Conservation (phyloP, 2,113 vertebrate genomes). For the Pelodiscus sinensis region DNA sequence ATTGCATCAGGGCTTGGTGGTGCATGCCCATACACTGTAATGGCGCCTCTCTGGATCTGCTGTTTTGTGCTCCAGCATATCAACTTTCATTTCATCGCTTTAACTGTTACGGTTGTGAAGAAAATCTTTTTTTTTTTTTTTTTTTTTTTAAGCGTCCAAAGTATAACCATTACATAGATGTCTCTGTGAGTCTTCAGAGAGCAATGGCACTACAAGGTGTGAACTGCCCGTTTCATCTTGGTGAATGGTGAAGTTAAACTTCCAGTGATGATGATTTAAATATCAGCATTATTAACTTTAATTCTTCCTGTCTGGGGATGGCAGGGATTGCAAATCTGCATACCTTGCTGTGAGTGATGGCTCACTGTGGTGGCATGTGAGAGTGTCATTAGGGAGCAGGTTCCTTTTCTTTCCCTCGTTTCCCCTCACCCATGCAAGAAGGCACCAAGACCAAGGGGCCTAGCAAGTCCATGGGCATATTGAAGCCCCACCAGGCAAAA, state of each 20-base stretch:
- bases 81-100: conserved; percentile 17
- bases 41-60: background rate
- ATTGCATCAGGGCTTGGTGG: background rate
- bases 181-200: background rate
- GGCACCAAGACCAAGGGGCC: background rate
- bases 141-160: background rate
- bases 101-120: background rate
- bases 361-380: background rate
- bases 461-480: background rate
- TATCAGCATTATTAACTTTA: conserved; percentile 59
- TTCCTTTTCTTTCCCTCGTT: background rate
- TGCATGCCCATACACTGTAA: background rate
- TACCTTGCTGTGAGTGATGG: background rate
- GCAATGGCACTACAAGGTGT: background rate
- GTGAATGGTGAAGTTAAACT: conserved; percentile 52
- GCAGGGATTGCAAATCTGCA: conserved; percentile 51
- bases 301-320: conserved; percentile 49
- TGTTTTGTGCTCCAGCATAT: background rate
- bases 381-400: background rate
- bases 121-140: background rate
- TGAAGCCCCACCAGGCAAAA: background rate
- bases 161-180: background rate
- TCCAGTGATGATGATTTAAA: conserved; percentile 58
- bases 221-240: background rate
- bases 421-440: background rate